A percentile compares a stretch with the other conserved stretches of the same genome.
Conservation (phyloP, 2,797 vertebrate genomes). For the Hyperoplus immaculatus region DNA sequence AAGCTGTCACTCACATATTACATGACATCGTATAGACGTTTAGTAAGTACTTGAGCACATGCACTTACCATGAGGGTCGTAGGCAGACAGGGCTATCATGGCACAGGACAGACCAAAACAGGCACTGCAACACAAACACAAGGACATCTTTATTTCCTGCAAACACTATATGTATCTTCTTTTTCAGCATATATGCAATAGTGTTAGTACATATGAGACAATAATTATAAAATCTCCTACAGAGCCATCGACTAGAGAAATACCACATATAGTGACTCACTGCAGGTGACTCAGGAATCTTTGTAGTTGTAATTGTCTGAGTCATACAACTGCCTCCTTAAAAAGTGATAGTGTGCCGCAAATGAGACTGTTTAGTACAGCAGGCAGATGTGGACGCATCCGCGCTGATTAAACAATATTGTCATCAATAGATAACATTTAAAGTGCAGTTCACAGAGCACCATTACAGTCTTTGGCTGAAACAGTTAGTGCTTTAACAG, state of each 20-base stretch:
- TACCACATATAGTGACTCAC: neutral
- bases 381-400: neutral
- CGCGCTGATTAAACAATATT: neutral
- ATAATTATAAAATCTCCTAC: neutral
- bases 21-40: neutral
- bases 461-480: neutral
- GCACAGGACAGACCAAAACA: slow-evolving; percentile 89
- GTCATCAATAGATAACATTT: neutral
- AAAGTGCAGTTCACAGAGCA: neutral
- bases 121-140: slow-evolving; percentile 73
- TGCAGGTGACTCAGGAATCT: neutral
- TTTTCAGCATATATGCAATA: neutral
- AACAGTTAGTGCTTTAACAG: neutral
- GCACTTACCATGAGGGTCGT: slow-evolving; percentile 84
- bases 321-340: neutral
- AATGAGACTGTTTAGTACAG: neutral
- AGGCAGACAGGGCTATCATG: slow-evolving; percentile 88
- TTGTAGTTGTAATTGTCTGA: slow-evolving; percentile 2
- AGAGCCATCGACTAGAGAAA: neutral
- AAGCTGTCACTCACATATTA: neutral
- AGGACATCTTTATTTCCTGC: neutral
- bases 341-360: slow-evolving; percentile 1
- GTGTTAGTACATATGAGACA: neutral
- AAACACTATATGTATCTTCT: neutral
- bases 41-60: neutral